Percentiles rank a stretch among this genome's conserved stretches.
Conservation (phyloP, 2,797 vertebrate species). For the Anguilla obscura region DNA sequence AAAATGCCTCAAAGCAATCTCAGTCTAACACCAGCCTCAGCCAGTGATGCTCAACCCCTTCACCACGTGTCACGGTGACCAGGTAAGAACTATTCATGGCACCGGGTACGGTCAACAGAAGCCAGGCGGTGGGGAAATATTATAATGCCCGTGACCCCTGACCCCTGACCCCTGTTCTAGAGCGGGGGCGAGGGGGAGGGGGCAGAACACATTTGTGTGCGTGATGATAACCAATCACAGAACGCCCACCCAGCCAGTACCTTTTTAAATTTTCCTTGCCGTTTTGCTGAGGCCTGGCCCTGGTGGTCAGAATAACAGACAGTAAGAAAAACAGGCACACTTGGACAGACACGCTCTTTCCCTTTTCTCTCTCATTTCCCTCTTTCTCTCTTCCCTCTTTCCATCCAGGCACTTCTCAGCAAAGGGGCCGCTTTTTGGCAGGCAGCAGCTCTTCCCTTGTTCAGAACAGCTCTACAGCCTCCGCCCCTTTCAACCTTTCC, state of each 20-base stretch:
- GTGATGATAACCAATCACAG: slow-evolving; percentile 46
- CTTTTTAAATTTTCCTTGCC: slow-evolving; percentile 99
- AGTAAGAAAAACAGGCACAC: slow-evolving; percentile 91
- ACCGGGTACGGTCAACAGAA: not conserved
- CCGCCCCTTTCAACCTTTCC: not conserved
- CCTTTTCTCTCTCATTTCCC: slow-evolving; percentile 40
- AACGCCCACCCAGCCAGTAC: slow-evolving; percentile 92
- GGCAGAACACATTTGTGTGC: slow-evolving; percentile 20
- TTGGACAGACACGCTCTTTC: slow-evolving; percentile 67
- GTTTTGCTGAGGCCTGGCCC: slow-evolving; percentile 99
- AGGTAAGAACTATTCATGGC: slow-evolving; percentile 26
- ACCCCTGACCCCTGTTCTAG: slow-evolving; percentile 5
- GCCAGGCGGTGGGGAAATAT: slow-evolving; percentile 19
- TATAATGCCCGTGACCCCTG: not conserved
- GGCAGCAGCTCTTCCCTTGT: slow-evolving; percentile 21
- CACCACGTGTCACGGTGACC: slow-evolving; percentile 10
- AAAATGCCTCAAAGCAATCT: not conserved
- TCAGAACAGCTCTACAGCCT: not conserved
- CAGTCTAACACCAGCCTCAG: slow-evolving; percentile 11
- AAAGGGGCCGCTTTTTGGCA: not conserved
- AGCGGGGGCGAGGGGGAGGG: not conserved
- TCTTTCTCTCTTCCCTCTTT: slow-evolving; percentile 39
- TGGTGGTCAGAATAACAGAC: slow-evolving; percentile 99
- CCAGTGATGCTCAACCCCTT: slow-evolving; percentile 21
- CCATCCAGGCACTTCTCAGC: slow-evolving; percentile 42